These are phyloP conservation scores for Limnodromus scolopaceus DNA, from an alignment of 2,797 vertebrate genomes.

Conservation along the genomic window DNA sequence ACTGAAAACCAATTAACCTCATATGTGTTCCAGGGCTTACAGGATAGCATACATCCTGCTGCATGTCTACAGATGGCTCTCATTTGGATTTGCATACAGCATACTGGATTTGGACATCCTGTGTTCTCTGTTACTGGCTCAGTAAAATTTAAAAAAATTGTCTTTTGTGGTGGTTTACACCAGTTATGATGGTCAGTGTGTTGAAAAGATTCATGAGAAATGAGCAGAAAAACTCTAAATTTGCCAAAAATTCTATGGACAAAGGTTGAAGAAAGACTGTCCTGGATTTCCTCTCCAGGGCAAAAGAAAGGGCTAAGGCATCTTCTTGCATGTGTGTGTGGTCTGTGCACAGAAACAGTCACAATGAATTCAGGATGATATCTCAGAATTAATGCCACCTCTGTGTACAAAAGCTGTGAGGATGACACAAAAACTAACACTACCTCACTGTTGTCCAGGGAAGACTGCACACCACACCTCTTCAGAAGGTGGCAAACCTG, in stretches of 20 bases:
- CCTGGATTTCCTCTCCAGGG: neutral
- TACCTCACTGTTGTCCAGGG: accelerated
- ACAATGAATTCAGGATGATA: neutral
- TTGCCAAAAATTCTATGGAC: neutral
- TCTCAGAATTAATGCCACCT: neutral
- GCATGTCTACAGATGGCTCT: slow-evolving; percentile 56
- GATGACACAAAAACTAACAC: neutral
- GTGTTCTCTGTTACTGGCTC: neutral
- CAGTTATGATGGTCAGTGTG: neutral
- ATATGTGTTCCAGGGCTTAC: slow-evolving; percentile 2
- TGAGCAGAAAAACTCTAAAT: neutral
- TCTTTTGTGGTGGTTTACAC: neutral
- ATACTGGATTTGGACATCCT: neutral
- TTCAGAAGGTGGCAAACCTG: neutral
- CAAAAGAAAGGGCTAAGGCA: neutral
- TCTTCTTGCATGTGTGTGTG: neutral
- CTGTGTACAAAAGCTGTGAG: neutral
- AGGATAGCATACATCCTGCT: slow-evolving; percentile 31
- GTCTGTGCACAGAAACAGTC: neutral
- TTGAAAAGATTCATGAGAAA: neutral
- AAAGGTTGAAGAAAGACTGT: neutral
- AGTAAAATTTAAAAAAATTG: slow-evolving; percentile 12
- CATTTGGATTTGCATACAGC: slow-evolving; percentile 3
- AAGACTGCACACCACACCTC: neutral
- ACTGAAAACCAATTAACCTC: slow-evolving; percentile 51